Base-by-base conservation (phyloP, 2,888 invertebrate species). In the Aproaerema taeniolella region DNA sequence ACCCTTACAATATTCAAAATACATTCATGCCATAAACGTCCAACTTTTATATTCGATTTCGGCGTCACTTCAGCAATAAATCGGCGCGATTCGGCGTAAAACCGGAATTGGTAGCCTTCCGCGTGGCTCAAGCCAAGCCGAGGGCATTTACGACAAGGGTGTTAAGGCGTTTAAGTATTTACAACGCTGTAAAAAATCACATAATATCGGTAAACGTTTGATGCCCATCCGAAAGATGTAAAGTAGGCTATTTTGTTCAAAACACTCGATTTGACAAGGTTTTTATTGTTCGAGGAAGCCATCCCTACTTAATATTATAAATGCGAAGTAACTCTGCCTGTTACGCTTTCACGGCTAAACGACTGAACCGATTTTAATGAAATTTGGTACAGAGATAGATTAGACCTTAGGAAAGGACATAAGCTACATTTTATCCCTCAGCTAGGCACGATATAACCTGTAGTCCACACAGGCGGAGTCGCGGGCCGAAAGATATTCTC, bases 141-240 rank as follows among this genome's bases (percentile, higher is more conserved):
- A 62, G 61, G 53, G 34, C 67, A 62, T 83, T 85, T 83, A 83
- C 77, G 83, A 80, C 54, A 50, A 64, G 71, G 67, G 56, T 28
- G 7, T 26, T 71, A 55, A 70, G 73, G 63, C 61, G 67, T 66
- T 60, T 65, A 68, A 59, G 66, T 66, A 67, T 69, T 67, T 71
- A 71, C 71, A 67, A 60, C 57, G 50, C 66, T 69, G 74, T 79
- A 82, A 81, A 80, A 80, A 66, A 47, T 57, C 64, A 62, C 65
- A 66, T 75, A 68, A 73, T 75, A 74, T 75, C 69, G 67, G 65
- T 73, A 78, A 83, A 73, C 76, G 80, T 70, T 80, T 78, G 69
- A 75, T 66, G 65, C 66, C 66, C 67, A 75, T 74, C 66, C 60
- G 57, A 52, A 47, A 41, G 62, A 54, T 49, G 52, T 63, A 62